These are phyloP conservation scores for Siniperca knerii DNA, from an alignment of 2,113 vertebrate genomes.

Conservation along the genomic window DNA sequence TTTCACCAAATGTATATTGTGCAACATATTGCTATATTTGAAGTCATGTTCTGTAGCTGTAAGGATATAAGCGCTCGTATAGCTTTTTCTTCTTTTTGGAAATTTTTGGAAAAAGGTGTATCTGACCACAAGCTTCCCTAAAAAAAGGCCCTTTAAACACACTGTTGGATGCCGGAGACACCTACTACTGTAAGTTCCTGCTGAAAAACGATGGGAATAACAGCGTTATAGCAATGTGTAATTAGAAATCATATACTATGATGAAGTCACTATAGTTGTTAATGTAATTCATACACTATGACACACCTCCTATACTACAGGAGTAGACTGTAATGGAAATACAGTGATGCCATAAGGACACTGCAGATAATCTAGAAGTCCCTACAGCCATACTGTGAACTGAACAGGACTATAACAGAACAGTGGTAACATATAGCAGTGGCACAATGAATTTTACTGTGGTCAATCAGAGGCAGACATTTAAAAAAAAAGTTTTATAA, in stretches of 20 bases:
- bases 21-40: not conserved
- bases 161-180: not conserved
- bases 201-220: not conserved
- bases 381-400: not conserved
- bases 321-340: not conserved
- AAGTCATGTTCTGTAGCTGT: not conserved
- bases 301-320: not conserved
- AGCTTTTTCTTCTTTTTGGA: not conserved
- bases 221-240: not conserved
- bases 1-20: not conserved
- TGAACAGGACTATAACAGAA: not conserved
- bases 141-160: not conserved
- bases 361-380: not conserved
- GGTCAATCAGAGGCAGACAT: no score
- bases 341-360: not conserved
- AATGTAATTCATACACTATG: not conserved
- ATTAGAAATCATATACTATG: not conserved
- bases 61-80: not conserved
- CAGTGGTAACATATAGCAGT: no score
- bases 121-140: not conserved
- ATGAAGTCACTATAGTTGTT: not conserved
- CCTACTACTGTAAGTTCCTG: not conserved
- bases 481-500: no score
- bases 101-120: not conserved
- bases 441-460: no score